Base-by-base conservation (phyloP, 2,113 vertebrate genomes). In the Proterorhinus semilunaris region DNA sequence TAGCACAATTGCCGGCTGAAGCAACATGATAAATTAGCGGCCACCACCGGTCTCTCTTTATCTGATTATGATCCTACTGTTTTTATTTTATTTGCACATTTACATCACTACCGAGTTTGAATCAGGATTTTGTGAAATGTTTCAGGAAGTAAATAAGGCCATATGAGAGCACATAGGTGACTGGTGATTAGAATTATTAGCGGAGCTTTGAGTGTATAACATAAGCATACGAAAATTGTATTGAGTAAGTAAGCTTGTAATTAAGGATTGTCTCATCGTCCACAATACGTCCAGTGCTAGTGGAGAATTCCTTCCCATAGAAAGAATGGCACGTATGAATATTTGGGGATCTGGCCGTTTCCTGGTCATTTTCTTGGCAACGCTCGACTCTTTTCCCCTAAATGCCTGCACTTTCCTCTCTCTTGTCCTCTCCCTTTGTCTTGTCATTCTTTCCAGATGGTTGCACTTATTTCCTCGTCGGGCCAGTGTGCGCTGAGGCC, bases 371-470 rank as follows among this genome's bases (percentile, higher is more conserved):
- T 9, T 49, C 48, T 12, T 49, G 10, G 6, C 84, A 74, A 74
- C 68, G 69, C 67, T 69, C 68, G 66, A 12, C 58, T 71, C 49
- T 50, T 46, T 76, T 15, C 47, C 21, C 67, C 57, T 66, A 43
- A 47, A 62, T 65, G 17, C 65, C 54, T 47, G 10, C 67, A 54
- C 12, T 57, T 47, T 74, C 74, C 17, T 8, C 21, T 59, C 8
- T 62, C 45, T 55, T 16, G 65, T 48, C 3, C 11, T 66, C 64
- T 6, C 52, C 62, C 64, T 66, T 16, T 2, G 48, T 67, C 12
- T 21, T 36, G 8, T 57, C 27, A 1, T 63, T 49, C 4, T 45
- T 59, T 66, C 62, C 59, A 50, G 50, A 21, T 7, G 36, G 42
- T 76, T 68, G 67, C 15, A 15, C 61, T 61, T 58, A 47, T 66